Evolutionary conservation across 2,888 invertebrate species (phyloP), one percentile per base, ranked within the genome.

Genomic region (Drosophila paracracens): DNA sequence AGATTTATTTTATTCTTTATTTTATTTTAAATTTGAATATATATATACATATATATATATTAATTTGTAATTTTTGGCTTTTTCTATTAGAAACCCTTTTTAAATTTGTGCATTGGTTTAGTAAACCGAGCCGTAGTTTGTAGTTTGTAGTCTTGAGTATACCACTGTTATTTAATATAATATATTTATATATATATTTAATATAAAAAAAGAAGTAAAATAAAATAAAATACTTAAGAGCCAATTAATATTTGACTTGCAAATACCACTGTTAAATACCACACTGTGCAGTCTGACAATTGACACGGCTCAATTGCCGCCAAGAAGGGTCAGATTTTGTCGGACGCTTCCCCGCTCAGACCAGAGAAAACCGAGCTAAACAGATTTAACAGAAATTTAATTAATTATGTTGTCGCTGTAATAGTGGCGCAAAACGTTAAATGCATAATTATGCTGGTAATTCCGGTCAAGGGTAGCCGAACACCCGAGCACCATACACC

Each of bases 361-460:
- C 4, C 16, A 43, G 59, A 51, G 59, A 52, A 52, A 52, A 50
- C 51, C 54, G 51, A 63, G 70, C 65, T 61, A 53, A 62, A 67
- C 43, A 81, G 77, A 87, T 74, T 87, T 74, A 74, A 74, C 61
- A 76, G 58, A 76, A 76, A 76, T 73, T 80, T 76, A 91, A 91
- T 88, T 91, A 91, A 88, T 91, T 91, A 81, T 76, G 75, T 76
- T 88, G 85, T 82, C 76, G 77, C 75, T 62, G 72, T 82, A 85
- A 91, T 79, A 80, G 85, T 82, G 81, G 72, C 81, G 70, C 71
- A 83, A 76, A 85, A 66, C 62, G 81, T 74, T 88, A 85, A 88
- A 89, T 77, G 73, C 76, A 72, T 88, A 91, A 89, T 88, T 91
- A 88, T 88, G 85, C 86, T 81, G 88, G 88, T 81, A 77, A 88